Base-by-base conservation (phyloP, 2,797 vertebrate genomes). In the Acanthornis magna region DNA sequence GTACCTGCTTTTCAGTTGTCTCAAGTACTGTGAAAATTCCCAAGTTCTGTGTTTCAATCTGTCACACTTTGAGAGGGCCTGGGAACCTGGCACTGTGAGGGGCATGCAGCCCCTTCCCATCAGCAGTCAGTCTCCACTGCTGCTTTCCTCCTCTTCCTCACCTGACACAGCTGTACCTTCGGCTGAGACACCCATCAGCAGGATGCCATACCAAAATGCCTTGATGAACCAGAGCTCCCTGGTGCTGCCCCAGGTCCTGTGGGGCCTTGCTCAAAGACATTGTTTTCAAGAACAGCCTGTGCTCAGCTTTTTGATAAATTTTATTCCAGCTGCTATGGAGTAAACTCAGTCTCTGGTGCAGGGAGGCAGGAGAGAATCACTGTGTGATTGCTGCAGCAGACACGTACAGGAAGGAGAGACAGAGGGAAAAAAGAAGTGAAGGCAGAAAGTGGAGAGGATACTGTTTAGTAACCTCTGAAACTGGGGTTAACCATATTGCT, bases 381-480 rank as follows among this genome's bases (percentile, higher is more conserved):
- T 23, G 22, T 88, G 45, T 76, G 63, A n/a, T 48, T 77, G 73
- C 36, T 68, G 26, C 72, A 91, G 38, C 61, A 53, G 4, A 21
- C 34, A 23, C 4, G 3, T 5, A 55, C 2, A 0, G 29, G n/a
- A 63, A 70, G 27, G n/a, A 70, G 42, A 66, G 61, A 47, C 25
- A 16, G 34, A 71, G 13, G 25, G 2, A 91, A 88, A 77, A 76
- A 80, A 76, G 13, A 51, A 65, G 9, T 26, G 8, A 77, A 83
- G 65, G 54, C 54, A 86, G 75, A 72, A 83, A 88, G 48, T 53
- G 43, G 71, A 79, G 85, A 85, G 40, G 83, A 73, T 73, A n/a
- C 27, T 30, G 30, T 54, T 72, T 74, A 84, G 63, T 92, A 91
- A 92, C 71, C 74, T 91, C 89, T 89, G 84, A 77, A 95, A 88